Evolutionary conservation across 1,140 invertebrate species (phyloP).

Genomic region (Listronotus oregonensis): DNA sequence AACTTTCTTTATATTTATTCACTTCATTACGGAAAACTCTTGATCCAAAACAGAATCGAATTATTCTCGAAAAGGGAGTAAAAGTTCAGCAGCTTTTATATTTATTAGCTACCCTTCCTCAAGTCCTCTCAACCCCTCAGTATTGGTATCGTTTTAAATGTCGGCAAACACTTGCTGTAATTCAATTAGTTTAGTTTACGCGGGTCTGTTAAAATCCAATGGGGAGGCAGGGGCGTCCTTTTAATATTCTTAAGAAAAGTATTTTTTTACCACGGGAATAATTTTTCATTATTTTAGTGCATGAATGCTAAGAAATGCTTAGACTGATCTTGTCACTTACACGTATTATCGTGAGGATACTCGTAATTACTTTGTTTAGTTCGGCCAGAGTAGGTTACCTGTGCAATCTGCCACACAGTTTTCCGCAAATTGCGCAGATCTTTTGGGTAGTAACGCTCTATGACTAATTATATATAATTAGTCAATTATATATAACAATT

Average conservation of each 20-base stretch:
- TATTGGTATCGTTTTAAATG: conserved; percentile 35
- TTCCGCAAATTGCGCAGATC: no score
- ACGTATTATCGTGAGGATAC: no score
- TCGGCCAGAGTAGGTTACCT: no score
- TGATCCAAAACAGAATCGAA: conserved; percentile 35
- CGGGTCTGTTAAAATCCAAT: conserved; percentile 18
- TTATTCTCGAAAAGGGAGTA: conserved; percentile 26
- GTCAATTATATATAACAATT: no score
- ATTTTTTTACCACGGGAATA: no score
- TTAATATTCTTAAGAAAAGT: background rate
- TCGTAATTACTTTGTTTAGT: no score
- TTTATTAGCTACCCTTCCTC: conserved; percentile 27
- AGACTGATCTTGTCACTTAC: no score
- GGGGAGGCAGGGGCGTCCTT: conserved; percentile 8
- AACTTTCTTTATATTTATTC: conserved; percentile 29
- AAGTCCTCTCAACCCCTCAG: conserved; percentile 1
- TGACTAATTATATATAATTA: no score
- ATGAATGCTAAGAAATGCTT: no score
- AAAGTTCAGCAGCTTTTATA: conserved; percentile 36
- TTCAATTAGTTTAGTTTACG: conserved; percentile 36
- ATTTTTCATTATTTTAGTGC: no score
- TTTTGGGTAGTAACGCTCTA: no score
- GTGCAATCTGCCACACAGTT: no score
- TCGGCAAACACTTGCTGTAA: conserved; percentile 36
- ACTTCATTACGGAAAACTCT: conserved; percentile 18